Percentiles rank a stretch among this genome's conserved stretches.
phyloP scores from a whole-genome alignment of 2,113 vertebrate species.

The chimpanzee (Pan troglodytes) region NHGRI_mPanTro3-v2.1_pri NC_072421.2:122276501-122277000 shows the following conservation, averaged over 20 bases:
- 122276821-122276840: background rate
- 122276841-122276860: background rate
- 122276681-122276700: too few relatives aligned
- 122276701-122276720: too few relatives aligned
- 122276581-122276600: too few relatives aligned
- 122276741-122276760: too few relatives aligned
- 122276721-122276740: too few relatives aligned
- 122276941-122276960: background rate
- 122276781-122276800: background rate
- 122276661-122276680: too few relatives aligned
- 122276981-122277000: background rate
- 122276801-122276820: background rate
- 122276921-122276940: background rate
- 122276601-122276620: too few relatives aligned
- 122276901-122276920: background rate
- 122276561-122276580: background rate
- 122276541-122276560: background rate
- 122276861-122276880: background rate
- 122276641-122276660: too few relatives aligned
- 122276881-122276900: conserved; percentile 2
- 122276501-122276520: background rate
- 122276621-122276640: too few relatives aligned
- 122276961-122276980: background rate
- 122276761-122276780: too few relatives aligned
- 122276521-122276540: background rate